phyloP scores from a whole-genome alignment of 2,888 invertebrate species.

The Notodromas monacha region DNA sequence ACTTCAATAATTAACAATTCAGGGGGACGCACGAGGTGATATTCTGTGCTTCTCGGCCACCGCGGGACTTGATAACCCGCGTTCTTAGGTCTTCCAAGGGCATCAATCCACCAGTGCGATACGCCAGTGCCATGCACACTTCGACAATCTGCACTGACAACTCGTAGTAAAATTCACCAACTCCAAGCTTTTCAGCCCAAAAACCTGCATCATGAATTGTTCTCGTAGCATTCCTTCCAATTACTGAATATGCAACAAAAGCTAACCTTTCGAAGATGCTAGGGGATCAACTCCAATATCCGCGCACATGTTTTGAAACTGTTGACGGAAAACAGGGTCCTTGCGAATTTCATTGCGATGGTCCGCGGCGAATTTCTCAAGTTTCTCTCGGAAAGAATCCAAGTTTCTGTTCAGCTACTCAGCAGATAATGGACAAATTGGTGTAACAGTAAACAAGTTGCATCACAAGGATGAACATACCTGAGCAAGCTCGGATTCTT shows the following conservation, averaged over 20 bases:
- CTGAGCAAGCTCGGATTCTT: conserved; percentile 53
- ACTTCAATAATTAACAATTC: too few species aligned
- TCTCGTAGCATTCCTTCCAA: neutral
- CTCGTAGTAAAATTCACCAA: conserved; percentile 97
- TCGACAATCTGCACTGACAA: conserved; percentile 89
- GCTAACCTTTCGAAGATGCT: conserved; percentile 55
- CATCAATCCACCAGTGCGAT: conserved; percentile 68
- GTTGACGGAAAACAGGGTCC: conserved; percentile 66
- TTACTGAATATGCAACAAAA: neutral
- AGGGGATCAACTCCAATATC: conserved; percentile 93
- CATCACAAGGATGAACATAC: too few species aligned
- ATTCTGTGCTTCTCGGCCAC: conserved; percentile 40
- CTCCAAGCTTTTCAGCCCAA: conserved; percentile 82
- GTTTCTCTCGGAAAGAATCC: conserved; percentile 56
- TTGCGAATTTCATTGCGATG: conserved; percentile 81
- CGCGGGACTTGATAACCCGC: conserved; percentile 36
- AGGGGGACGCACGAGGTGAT: conserved; percentile 27
- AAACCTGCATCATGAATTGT: conserved; percentile 25
- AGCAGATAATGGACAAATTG: too few species aligned
- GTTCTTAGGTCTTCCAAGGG: conserved; percentile 41
- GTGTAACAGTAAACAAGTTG: too few species aligned
- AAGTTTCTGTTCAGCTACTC: conserved; percentile 80
- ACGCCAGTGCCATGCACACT: conserved; percentile 74
- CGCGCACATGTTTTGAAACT: conserved; percentile 97
- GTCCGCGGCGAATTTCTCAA: conserved; percentile 80